Base-by-base conservation (phyloP, 2,797 vertebrate species). In the Huso huso region DNA sequence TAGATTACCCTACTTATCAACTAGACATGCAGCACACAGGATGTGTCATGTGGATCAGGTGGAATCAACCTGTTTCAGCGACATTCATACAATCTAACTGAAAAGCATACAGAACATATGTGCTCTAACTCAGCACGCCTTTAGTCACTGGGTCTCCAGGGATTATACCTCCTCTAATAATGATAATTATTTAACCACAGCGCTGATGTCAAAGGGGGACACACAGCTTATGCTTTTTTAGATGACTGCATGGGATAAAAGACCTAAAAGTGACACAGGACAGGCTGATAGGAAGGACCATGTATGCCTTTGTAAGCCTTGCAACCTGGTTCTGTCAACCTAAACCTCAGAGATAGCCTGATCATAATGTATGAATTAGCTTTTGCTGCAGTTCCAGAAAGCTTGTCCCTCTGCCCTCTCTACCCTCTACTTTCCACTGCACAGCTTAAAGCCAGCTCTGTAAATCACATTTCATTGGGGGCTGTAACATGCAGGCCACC, bases 391-490 rank as follows among this genome's bases (percentile, higher is more conserved):
- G 48, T 23, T 64, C 69, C 66, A 75, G 70, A 82, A 76, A 76
- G 68, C 50, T 65, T 57, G 49, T 57, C 64, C 64, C 53, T 49
- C 23, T 66, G 58, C 15, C 5, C 64, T 73, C 73, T 68, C 63
- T 72, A 76, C 62, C 66, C 49, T 78, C 75, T 71, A 73, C 80
- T 87, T 87, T 62, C 77, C 75, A 50, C 75, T 23, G 10, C 64
- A 64, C 75, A 78, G 78, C 67, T 70, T 70, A 64, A 69, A 69
- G 81, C 72, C 73, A 73, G 72, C 69, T 79, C 76, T 78, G 73
- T 86, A 87, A 86, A 89, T 86, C 84, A 85, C 81, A 72, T 79
- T 82, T 87, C 79, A 71, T 80, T 85, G 84, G 81, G 72, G 82
- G 74, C 78, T 76, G 79, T 78, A 80, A 74, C 69, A 81, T 66